These are phyloP conservation scores for Zenarchopterus dispar DNA, from an alignment of 2,797 vertebrate species.

Conservation along the genomic window DNA sequence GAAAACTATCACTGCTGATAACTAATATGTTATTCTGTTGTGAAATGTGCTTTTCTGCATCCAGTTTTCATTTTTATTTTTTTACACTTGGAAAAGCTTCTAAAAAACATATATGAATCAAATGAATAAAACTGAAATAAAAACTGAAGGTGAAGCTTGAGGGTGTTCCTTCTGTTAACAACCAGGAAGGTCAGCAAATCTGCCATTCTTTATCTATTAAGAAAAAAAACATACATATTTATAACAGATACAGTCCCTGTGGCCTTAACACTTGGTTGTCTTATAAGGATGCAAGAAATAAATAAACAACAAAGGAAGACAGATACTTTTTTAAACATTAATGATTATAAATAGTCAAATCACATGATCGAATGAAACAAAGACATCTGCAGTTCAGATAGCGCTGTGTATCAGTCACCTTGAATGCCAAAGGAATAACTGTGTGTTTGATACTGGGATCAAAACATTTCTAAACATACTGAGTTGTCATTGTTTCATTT, in stretches of 20 bases:
- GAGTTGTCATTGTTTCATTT: too few relatives aligned
- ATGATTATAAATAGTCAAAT: too few relatives aligned
- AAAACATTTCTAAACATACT: too few relatives aligned
- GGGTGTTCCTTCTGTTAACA: slow-evolving; percentile 24
- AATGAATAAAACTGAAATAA: slow-evolving; percentile 39
- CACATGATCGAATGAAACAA: too few relatives aligned
- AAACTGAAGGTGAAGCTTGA: slow-evolving; percentile 44
- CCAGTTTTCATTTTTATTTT: slow-evolving; percentile 37
- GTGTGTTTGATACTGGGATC: too few relatives aligned
- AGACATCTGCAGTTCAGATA: too few relatives aligned
- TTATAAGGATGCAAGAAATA: slow-evolving; percentile 11
- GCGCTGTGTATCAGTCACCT: too few relatives aligned
- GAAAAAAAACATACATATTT: slow-evolving; percentile 33
- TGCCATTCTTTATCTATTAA: slow-evolving; percentile 15
- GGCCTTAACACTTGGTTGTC: slow-evolving; percentile 15
- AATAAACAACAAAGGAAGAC: not conserved
- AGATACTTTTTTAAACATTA: too few relatives aligned
- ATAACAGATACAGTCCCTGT: slow-evolving; percentile 26
- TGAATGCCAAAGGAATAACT: too few relatives aligned
- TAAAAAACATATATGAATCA: not conserved
- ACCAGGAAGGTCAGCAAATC: slow-evolving; percentile 45
- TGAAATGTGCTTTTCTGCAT: slow-evolving; percentile 30
- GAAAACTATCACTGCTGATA: slow-evolving; percentile 13
- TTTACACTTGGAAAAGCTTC: slow-evolving; percentile 27
- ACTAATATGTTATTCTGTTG: slow-evolving; percentile 27